These are phyloP conservation scores for Aptenodytes patagonicus DNA, from an alignment of 2,113 vertebrate species.

Conservation along the genomic window DNA sequence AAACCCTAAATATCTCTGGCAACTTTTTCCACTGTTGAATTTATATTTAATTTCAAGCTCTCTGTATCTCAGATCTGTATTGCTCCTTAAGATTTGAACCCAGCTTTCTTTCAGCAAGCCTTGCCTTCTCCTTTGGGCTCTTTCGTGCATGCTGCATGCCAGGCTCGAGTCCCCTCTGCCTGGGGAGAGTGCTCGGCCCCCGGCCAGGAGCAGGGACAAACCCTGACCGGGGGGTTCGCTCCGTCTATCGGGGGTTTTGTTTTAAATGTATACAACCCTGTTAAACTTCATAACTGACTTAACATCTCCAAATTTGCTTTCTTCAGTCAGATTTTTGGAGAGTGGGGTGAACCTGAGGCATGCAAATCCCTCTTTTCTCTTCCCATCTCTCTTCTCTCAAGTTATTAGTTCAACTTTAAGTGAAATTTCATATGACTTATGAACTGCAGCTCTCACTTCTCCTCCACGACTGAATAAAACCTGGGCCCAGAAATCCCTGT, in stretches of 20 bases:
- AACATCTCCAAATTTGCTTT: neutral
- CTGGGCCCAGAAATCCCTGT: neutral
- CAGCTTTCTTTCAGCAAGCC: neutral
- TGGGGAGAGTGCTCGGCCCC: fast-evolving
- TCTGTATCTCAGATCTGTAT: neutral
- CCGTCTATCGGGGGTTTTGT: neutral
- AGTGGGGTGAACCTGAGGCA: neutral
- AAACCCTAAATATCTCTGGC: slow-evolving; percentile 10
- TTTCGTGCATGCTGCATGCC: neutral
- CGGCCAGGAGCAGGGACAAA: neutral
- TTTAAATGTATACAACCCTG: neutral
- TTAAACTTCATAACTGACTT: neutral
- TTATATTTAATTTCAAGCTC: neutral
- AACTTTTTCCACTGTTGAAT: neutral
- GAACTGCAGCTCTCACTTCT: neutral
- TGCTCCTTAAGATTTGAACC: neutral
- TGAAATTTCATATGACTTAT: neutral
- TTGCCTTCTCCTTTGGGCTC: neutral
- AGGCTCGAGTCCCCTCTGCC: neutral
- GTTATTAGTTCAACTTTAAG: neutral
- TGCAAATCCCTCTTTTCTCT: neutral
- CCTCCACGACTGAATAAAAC: neutral
- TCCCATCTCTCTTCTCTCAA: neutral
- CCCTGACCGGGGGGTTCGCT: neutral
- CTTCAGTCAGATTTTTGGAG: neutral